phyloP scores from a whole-genome alignment of 2,888 invertebrate genomes.

The Lasioglossum calceatum region DNA sequence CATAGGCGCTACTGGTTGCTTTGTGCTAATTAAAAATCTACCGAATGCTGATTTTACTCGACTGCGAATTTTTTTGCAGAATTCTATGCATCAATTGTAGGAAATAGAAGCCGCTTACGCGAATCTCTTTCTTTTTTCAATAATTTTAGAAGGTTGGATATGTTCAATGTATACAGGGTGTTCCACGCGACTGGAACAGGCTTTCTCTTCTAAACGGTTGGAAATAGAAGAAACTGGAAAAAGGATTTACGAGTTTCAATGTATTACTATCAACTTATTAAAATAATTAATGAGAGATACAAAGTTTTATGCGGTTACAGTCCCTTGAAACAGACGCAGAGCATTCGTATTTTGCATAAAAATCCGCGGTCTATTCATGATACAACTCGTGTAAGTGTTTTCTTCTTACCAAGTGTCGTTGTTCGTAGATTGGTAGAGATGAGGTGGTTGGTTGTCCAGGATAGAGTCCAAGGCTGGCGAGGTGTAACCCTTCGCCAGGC shows the following conservation, averaged over 20 bases:
- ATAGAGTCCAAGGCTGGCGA: slow-evolving; percentile 93
- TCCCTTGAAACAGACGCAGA: too few species aligned
- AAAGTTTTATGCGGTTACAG: too few species aligned
- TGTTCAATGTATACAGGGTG: too few species aligned
- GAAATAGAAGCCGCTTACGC: neutral
- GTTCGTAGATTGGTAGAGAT: slow-evolving; percentile 79
- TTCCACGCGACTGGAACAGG: too few species aligned
- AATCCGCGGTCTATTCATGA: neutral
- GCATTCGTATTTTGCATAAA: too few species aligned
- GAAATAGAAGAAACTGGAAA: too few species aligned
- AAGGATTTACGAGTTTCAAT: too few species aligned
- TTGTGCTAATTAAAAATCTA: neutral
- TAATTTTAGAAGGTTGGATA: neutral
- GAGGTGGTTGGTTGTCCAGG: slow-evolving; percentile 87
- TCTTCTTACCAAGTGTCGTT: slow-evolving; percentile 81
- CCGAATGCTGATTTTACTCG: neutral
- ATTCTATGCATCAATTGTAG: neutral
- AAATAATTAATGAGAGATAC: too few species aligned
- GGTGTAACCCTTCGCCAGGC: slow-evolving; percentile 93
- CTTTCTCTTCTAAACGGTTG: too few species aligned
- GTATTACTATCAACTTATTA: too few species aligned
- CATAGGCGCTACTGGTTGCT: neutral
- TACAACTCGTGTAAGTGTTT: neutral
- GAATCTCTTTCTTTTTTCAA: neutral
- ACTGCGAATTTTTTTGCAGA: neutral